Conservation (phyloP, 2,797 vertebrate species). For the Nasua narica region DNA sequence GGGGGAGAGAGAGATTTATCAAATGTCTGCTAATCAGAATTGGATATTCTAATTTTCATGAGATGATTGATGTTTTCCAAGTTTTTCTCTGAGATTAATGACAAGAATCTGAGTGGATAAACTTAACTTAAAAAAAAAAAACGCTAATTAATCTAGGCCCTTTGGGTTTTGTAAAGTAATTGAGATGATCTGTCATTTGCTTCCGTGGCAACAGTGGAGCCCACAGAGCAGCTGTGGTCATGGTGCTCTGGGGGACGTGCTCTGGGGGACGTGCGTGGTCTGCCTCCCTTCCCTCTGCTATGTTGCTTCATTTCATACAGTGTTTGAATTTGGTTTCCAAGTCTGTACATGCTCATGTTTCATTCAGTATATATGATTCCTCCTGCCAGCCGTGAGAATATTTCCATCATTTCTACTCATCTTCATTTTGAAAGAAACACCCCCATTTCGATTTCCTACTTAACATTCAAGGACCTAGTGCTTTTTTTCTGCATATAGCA, state of each 20-base stretch:
- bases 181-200: not conserved
- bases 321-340: not conserved
- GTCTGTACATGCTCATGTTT: not conserved
- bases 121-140: not conserved
- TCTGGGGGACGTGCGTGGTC: rapidly evolving
- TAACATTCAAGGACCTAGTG: not conserved
- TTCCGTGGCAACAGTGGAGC: not conserved
- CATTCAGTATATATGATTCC: not conserved
- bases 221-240: rapidly evolving
- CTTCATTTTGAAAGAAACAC: not conserved
- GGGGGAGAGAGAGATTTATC: not conserved
- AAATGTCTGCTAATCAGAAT: not conserved
- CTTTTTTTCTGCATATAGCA: not conserved
- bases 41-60: not conserved
- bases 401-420: not conserved
- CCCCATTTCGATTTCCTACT: not conserved
- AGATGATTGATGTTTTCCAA: not conserved
- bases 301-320: not conserved
- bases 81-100: not conserved
- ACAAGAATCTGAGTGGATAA: not conserved
- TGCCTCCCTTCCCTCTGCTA: not conserved
- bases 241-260: rapidly evolving
- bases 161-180: not conserved
- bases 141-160: too few relatives aligned
- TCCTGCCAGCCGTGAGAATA: not conserved